phyloP scores from a whole-genome alignment of 1,140 invertebrate genomes.

The Doryteuthis pealeii region DNA sequence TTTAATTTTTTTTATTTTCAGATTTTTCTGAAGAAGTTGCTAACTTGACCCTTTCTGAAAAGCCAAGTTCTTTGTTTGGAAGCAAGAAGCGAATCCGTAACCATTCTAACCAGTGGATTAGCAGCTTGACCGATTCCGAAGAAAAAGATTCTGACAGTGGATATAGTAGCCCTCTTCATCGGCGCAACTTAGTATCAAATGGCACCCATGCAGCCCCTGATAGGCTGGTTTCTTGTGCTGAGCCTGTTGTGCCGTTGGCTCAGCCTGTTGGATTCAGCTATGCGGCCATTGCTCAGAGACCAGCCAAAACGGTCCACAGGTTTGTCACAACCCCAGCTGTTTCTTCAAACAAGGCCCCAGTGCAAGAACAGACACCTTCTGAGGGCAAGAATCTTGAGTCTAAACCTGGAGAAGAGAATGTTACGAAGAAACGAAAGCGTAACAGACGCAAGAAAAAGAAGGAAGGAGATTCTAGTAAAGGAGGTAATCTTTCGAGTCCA shows the following conservation, averaged over 20 bases:
- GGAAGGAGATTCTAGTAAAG: not conserved
- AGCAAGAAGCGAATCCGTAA: constrained; percentile 16
- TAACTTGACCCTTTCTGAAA: constrained; percentile 34
- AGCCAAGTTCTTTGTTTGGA: constrained; percentile 37
- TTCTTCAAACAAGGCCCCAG: not conserved
- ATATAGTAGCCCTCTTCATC: constrained; percentile 51
- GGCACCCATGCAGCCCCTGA: constrained; percentile 34
- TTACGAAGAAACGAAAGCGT: constrained; percentile 29
- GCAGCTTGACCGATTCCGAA: constrained; percentile 30
- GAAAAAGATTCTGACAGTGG: constrained; percentile 51
- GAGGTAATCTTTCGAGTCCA: constrained; percentile 5
- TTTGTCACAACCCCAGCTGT: not conserved
- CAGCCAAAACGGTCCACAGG: constrained; percentile 19
- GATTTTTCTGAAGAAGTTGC: constrained; percentile 43
- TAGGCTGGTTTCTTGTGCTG: not conserved
- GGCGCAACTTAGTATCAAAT: constrained; percentile 39
- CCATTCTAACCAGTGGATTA: not conserved
- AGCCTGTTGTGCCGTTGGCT: constrained; percentile 3
- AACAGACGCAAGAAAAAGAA: constrained; percentile 30
- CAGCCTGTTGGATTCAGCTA: constrained; percentile 26
- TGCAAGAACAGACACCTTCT: constrained; percentile 3
- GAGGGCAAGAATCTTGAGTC: constrained; percentile 12
- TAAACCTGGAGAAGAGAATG: constrained; percentile 4
- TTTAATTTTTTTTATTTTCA: constrained; percentile 27
- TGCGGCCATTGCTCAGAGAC: constrained; percentile 32